phyloP scores from a whole-genome alignment of 1,140 invertebrate species.

The Aphis craccivora region DNA sequence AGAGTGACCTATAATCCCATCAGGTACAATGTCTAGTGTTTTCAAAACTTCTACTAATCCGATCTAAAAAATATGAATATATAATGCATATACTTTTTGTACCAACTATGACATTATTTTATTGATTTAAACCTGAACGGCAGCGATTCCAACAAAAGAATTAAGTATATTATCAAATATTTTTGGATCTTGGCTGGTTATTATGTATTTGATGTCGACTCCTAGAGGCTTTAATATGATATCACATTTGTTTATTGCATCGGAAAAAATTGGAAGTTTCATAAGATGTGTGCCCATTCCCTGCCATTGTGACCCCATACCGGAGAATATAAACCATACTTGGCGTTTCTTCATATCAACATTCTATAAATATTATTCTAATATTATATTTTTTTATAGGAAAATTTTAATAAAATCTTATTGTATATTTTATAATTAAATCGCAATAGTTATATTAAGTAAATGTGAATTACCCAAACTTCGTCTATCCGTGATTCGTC shows the following conservation, averaged over 20 bases:
- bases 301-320: slow-evolving; percentile 75
- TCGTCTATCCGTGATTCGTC: slow-evolving; percentile 8
- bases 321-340: slow-evolving; percentile 69
- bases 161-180: slow-evolving; percentile 71
- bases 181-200: slow-evolving; percentile 69
- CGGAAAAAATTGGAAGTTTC: slow-evolving; percentile 72
- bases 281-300: slow-evolving; percentile 72
- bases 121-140: slow-evolving; percentile 74
- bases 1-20: slow-evolving; percentile 76
- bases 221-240: slow-evolving; percentile 68
- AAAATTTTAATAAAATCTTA: background rate
- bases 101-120: background rate
- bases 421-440: background rate
- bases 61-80: slow-evolving; percentile 66
- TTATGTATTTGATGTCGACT: slow-evolving; percentile 71
- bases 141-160: slow-evolving; percentile 77
- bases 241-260: slow-evolving; percentile 71
- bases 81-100: background rate
- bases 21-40: slow-evolving; percentile 68
- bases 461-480: slow-evolving; percentile 62
- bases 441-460: background rate
- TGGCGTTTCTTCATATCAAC: slow-evolving; percentile 21
- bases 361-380: slow-evolving; percentile 32
- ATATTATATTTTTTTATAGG: background rate
- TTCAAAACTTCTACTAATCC: slow-evolving; percentile 74